Evolutionary conservation across 2,888 invertebrate species (phyloP).

Genomic region (Pyrochroa serraticornis): DNA sequence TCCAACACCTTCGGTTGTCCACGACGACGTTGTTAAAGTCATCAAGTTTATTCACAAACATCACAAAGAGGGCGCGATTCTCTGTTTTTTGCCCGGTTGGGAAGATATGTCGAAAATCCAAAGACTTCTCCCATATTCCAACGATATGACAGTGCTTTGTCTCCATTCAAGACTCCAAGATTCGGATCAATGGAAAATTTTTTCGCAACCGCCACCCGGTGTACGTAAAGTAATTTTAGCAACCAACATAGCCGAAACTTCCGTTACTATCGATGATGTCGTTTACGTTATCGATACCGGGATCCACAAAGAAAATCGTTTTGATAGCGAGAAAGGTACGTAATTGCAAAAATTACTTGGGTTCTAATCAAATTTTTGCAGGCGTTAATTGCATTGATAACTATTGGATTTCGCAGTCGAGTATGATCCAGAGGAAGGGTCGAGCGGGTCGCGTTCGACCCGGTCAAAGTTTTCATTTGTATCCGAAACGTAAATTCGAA

Average conservation of each 20-base stretch:
- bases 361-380: slow-evolving; percentile 24
- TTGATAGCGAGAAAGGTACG: slow-evolving; percentile 60
- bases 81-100: slow-evolving; percentile 81
- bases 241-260: slow-evolving; percentile 75
- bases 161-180: slow-evolving; percentile 63
- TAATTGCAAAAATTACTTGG: neutral
- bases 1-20: slow-evolving; percentile 59
- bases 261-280: slow-evolving; percentile 75
- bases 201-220: slow-evolving; percentile 59
- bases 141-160: slow-evolving; percentile 44
- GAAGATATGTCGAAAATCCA: slow-evolving; percentile 67
- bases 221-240: slow-evolving; percentile 71
- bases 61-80: slow-evolving; percentile 70
- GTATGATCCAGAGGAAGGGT: slow-evolving; percentile 69
- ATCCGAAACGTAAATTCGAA: slow-evolving; percentile 60
- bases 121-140: slow-evolving; percentile 44
- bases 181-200: slow-evolving; percentile 66
- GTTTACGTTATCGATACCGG: slow-evolving; percentile 72
- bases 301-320: slow-evolving; percentile 64
- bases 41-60: slow-evolving; percentile 65
- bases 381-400: slow-evolving; percentile 61
- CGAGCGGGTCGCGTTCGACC: slow-evolving; percentile 71
- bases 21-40: slow-evolving; percentile 59
- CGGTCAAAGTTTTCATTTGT: slow-evolving; percentile 66
- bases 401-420: slow-evolving; percentile 68